phyloP scores from a whole-genome alignment of 2,113 vertebrate genomes.

The Cheirogaleus medius region DNA sequence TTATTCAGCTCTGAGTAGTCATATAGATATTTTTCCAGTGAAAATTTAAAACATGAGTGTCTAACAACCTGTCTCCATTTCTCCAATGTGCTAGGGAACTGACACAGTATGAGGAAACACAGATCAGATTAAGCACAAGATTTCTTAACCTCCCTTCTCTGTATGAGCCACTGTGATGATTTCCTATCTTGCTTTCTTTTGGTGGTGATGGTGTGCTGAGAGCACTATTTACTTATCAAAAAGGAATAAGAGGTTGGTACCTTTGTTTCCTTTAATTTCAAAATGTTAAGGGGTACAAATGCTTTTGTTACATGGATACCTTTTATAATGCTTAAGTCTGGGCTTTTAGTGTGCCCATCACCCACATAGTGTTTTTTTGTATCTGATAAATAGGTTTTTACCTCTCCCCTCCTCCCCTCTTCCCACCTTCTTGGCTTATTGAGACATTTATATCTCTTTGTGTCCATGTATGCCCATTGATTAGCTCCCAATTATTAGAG shows the following conservation, averaged over 20 bases:
- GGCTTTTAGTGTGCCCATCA: no score
- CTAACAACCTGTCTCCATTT: neutral
- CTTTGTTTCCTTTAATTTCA: neutral
- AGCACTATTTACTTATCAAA: neutral
- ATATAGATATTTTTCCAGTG: neutral
- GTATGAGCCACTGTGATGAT: neutral
- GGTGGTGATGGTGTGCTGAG: neutral
- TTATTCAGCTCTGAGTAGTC: neutral
- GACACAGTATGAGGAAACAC: neutral
- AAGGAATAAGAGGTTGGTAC: neutral
- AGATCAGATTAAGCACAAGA: neutral
- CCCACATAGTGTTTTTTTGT: no score
- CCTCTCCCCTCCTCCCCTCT: no score
- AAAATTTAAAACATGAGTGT: neutral
- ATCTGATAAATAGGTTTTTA: no score
- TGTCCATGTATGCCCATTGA: no score
- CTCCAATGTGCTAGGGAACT: neutral
- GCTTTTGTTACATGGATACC: no score
- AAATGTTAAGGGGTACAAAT: no score
- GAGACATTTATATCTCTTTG: no score
- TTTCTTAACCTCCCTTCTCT: neutral
- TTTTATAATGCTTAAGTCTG: no score
- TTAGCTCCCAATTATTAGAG: no score
- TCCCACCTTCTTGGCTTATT: no score
- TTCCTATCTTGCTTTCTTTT: neutral